A percentile compares a stretch with the other conserved stretches of the same genome.
Evolutionary conservation across 2,113 vertebrate genomes (phyloP).

Genomic region (Opisthocomus hoazin): DNA sequence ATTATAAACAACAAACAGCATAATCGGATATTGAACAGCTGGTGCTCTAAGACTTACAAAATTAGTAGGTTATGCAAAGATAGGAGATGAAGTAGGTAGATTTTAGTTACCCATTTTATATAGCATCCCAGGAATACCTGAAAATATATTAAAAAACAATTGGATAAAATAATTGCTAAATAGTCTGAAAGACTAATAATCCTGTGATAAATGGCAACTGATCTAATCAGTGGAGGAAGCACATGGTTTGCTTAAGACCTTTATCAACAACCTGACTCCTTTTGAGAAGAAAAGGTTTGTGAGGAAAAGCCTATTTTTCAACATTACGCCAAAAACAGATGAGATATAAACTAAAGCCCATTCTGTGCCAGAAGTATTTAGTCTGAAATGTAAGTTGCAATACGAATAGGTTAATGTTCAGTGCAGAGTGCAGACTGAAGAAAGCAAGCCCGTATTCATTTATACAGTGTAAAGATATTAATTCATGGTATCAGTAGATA

Average conservation of each 20-base stretch:
- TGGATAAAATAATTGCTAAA: neutral
- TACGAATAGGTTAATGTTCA: neutral
- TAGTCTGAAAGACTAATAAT: neutral
- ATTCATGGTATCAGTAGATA: neutral
- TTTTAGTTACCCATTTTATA: neutral
- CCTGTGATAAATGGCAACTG: neutral
- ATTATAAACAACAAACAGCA: neutral
- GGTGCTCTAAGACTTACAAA: neutral
- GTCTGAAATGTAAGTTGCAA: neutral
- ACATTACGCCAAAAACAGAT: neutral
- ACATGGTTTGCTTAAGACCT: neutral
- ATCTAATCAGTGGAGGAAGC: neutral
- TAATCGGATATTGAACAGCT: neutral
- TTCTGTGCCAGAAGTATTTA: neutral
- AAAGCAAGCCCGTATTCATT: neutral
- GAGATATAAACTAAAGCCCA: neutral
- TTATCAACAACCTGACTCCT: neutral
- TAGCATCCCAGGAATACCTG: neutral
- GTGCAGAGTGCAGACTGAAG: neutral
- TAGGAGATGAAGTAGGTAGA: neutral
- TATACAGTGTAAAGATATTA: neutral
- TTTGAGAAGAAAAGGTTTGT: neutral
- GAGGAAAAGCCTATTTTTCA: neutral
- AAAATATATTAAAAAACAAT: neutral
- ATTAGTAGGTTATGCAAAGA: neutral